These are phyloP conservation scores for Huso huso DNA, from an alignment of 2,797 vertebrate genomes.

Conservation along the genomic window DNA sequence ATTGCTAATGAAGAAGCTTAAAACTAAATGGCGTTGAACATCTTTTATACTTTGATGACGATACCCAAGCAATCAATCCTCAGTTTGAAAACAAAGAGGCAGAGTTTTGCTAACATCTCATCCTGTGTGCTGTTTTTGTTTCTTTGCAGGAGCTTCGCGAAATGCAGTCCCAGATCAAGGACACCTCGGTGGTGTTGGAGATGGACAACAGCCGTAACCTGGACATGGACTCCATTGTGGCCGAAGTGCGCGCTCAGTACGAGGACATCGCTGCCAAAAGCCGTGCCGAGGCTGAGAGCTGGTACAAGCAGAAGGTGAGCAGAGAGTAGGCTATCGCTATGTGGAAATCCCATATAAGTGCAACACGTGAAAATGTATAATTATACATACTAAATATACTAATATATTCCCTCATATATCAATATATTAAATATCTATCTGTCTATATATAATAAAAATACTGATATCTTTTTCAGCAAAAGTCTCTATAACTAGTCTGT, in stretches of 20 bases:
- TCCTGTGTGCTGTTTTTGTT: background rate
- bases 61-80: background rate
- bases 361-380: no score
- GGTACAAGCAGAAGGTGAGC: constrained; percentile 78
- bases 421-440: no score
- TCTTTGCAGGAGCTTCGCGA: constrained; percentile 62
- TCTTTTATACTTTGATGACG: background rate
- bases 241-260: constrained; percentile 78
- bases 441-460: no score
- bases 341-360: no score
- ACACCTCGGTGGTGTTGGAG: constrained; percentile 70
- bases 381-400: no score
- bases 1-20: background rate
- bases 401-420: no score
- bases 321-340: no score
- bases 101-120: background rate
- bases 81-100: background rate
- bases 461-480: no score
- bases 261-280: constrained; percentile 78
- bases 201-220: constrained; percentile 77
- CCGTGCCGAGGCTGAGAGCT: constrained; percentile 72
- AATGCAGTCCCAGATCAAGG: constrained; percentile 68
- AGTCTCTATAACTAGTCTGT: no score
- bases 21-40: background rate
- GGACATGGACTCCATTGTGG: constrained; percentile 80